phyloP scores from a whole-genome alignment of 2,113 vertebrate genomes.

The Amazona vittata region DNA sequence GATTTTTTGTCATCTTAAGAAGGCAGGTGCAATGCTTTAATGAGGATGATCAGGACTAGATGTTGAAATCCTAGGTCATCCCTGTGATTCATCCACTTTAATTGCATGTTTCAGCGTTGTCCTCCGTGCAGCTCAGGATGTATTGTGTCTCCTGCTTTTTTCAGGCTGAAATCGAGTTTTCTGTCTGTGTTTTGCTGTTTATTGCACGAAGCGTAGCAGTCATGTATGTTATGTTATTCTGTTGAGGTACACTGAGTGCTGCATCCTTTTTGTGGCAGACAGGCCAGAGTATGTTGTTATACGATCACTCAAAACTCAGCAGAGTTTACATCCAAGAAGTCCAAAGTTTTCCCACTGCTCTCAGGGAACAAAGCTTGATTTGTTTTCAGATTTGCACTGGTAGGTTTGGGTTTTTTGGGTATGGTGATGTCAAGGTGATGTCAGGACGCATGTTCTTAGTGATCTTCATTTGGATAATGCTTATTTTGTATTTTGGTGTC shows the following conservation, averaged over 20 bases:
- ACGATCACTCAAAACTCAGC: neutral
- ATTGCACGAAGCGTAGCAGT: neutral
- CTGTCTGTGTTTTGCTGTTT: neutral
- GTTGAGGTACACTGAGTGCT: neutral
- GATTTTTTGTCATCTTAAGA: neutral
- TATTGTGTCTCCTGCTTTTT: neutral
- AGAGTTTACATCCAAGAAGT: neutral
- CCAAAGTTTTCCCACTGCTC: neutral
- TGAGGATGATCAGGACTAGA: neutral
- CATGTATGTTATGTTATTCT: neutral
- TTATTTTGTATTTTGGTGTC: neutral
- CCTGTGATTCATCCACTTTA: neutral
- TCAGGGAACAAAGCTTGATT: neutral
- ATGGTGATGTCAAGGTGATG: neutral
- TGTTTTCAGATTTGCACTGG: neutral
- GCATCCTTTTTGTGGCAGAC: neutral
- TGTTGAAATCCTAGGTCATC: neutral
- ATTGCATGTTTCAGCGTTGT: neutral
- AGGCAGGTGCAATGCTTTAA: neutral
- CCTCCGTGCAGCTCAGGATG: neutral
- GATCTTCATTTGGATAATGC: neutral
- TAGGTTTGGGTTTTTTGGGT: neutral
- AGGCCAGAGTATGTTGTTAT: neutral
- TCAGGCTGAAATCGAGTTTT: neutral
- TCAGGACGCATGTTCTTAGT: neutral